A percentile compares a stretch with the other conserved stretches of the same genome.
Conservation (phyloP, 2,888 invertebrate species). For the Diarsia brunnea region DNA sequence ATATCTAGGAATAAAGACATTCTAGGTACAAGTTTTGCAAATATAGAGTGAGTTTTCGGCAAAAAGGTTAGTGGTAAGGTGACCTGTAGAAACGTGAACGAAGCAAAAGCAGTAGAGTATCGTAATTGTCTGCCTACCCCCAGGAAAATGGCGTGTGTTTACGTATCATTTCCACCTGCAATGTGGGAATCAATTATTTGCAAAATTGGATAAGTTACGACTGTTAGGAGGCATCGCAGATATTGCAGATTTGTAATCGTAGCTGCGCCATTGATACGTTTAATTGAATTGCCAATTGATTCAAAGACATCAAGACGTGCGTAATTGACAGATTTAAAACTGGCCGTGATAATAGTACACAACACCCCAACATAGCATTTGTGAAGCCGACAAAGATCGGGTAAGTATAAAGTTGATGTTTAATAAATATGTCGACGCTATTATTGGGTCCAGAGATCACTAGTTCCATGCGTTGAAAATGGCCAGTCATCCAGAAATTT, state of each 20-base stretch:
- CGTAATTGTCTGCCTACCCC: background rate
- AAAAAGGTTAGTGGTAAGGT: background rate
- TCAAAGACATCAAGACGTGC: conserved; percentile 30
- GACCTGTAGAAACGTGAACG: background rate
- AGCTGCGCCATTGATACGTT: conserved; percentile 17
- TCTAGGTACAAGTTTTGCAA: background rate
- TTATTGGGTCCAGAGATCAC: background rate
- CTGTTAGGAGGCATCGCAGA: background rate
- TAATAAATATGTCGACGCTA: too few species aligned
- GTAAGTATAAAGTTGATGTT: background rate
- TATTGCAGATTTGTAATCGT: conserved; percentile 14
- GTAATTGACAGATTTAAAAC: conserved; percentile 25
- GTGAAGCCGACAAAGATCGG: conserved; percentile 1
- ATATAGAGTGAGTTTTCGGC: background rate
- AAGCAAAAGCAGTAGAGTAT: background rate
- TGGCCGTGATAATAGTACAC: conserved; percentile 4
- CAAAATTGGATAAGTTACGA: background rate
- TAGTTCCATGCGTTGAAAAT: background rate
- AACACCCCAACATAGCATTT: background rate
- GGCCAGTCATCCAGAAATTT: background rate
- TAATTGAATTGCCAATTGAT: conserved; percentile 41
- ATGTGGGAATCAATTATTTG: background rate
- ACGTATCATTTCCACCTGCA: background rate
- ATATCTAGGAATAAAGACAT: background rate
- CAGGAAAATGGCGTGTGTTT: background rate